Conservation (phyloP, 2,113 vertebrate species). For the Antechinus stuartii region DNA sequence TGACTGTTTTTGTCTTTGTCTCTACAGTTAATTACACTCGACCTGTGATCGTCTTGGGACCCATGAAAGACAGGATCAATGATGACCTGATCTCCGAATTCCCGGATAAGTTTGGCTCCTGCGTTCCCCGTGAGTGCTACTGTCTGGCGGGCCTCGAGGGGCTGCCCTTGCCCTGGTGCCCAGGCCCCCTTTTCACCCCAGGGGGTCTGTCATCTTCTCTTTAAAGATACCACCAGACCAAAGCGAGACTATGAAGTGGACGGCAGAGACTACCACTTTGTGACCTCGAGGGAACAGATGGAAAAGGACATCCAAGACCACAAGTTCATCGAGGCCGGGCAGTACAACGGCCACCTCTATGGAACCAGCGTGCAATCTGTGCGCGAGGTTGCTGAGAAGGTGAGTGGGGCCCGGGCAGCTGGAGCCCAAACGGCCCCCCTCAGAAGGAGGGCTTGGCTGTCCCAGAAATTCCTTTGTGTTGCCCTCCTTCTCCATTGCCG, state of each 20-base stretch:
- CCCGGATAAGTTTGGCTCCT: conserved; percentile 98
- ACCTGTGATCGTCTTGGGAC: conserved; percentile 97
- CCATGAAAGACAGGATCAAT: conserved; percentile 98
- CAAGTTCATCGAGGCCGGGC: conserved; percentile 99
- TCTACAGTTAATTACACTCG: conserved; percentile 94
- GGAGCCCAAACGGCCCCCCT: too few relatives aligned
- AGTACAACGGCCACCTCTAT: conserved; percentile 98
- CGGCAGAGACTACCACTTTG: conserved; percentile 96
- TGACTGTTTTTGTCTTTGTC: conserved; percentile 2
- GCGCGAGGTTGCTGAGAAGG: conserved; percentile 97
- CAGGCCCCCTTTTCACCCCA: neutral
- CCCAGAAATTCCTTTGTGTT: too few relatives aligned
- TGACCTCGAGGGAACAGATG: conserved; percentile 97
- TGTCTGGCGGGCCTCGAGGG: too few relatives aligned
- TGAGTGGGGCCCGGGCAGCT: conserved; percentile 70
- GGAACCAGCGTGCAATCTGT: conserved; percentile 99
- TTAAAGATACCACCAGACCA: conserved; percentile 96
- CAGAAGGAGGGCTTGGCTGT: too few relatives aligned
- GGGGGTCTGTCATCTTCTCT: conserved; percentile 55
- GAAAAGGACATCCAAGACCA: conserved; percentile 99
- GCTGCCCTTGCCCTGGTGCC: neutral
- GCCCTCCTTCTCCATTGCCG: too few relatives aligned
- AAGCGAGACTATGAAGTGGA: conserved; percentile 99
- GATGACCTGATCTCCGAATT: conserved; percentile 99
- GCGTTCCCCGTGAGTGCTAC: conserved; percentile 94